Conservation (phyloP, 1,140 invertebrate species). For the Drosophila takahashii region DNA sequence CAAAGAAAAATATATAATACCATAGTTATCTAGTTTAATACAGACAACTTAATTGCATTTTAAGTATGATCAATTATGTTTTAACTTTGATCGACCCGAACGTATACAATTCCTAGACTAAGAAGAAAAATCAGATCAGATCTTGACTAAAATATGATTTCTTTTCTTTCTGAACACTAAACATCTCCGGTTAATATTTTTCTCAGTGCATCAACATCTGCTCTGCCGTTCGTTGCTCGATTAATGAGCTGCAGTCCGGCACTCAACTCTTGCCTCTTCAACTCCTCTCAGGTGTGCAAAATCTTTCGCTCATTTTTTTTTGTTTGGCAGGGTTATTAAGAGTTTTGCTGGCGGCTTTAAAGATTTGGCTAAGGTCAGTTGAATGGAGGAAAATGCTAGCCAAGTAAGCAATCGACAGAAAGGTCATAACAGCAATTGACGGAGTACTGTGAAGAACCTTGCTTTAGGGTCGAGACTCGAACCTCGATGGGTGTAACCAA, state of each 20-base stretch:
- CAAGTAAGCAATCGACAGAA: constrained; percentile 57
- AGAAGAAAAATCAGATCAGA: no score
- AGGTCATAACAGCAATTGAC: constrained; percentile 73
- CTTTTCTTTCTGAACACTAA: neutral
- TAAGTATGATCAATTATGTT: no score
- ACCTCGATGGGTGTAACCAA: constrained; percentile 62
- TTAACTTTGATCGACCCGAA: no score
- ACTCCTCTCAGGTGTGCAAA: constrained; percentile 65
- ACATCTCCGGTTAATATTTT: no score
- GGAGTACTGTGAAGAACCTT: constrained; percentile 65
- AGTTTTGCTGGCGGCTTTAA: constrained; percentile 41
- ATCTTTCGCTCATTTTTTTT: constrained; percentile 16
- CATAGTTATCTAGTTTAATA: no score
- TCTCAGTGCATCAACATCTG: constrained; percentile 19
- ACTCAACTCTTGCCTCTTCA: constrained; percentile 46
- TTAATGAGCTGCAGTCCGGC: constrained; percentile 74
- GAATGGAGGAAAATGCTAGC: constrained; percentile 58
- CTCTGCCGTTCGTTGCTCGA: constrained; percentile 58
- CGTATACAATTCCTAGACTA: no score
- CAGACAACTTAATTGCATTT: no score
- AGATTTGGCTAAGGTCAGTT: constrained; percentile 72
- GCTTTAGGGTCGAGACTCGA: constrained; percentile 61
- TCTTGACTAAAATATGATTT: neutral
- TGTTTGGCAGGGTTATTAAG: constrained; percentile 60
- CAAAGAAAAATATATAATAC: neutral